Base-by-base conservation (phyloP, 2,888 invertebrate species). In the Chrysolina oricalcia region DNA sequence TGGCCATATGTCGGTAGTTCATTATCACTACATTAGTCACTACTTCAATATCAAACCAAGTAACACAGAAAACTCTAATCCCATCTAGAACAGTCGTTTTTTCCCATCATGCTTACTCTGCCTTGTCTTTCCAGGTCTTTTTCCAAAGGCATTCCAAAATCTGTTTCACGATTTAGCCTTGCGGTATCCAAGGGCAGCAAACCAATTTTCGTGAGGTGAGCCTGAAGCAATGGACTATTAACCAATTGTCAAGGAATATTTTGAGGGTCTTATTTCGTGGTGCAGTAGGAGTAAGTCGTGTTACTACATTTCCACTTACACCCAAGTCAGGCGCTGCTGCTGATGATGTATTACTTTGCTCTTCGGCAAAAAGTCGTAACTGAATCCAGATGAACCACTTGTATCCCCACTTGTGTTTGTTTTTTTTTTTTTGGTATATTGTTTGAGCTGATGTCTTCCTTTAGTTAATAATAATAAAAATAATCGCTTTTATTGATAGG, bases 321-420 rank as follows among this genome's bases (percentile, higher is more conserved):
- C 59, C 72, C n/a, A 72, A 41, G 53, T 72, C 72, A 43, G 72
- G 72, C 23, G 72, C 72, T 40, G 46, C 59, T 41, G 21, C 43
- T 40, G 67, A 59, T 40, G 48, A 59, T 13, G 46, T 21, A 59
- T 72, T 67, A 41, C 65, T 72, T 46, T 72, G 67, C 27, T 72
- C 43, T 56, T 66, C 72, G 15, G 72, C 59, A 67, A 59, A 72
- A 73, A 73, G 46, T 73, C 73, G 21, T 72, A 72, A 46, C 72
- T 72, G 27, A 66, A 66, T 19, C 72, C 72, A 41, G 72, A 72
- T 43, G 59, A 50, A 40, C 72, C 66, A 72, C 72, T 72, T 68
- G 40, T 68, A 73, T 41, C 68, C 67, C 67, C 68, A 73, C 53
- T 70, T 74, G 56, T 65, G 59, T 6, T 65, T n/a, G n/a, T n/a